Evolutionary conservation across 2,888 invertebrate species (phyloP), one percentile per base, ranked within the genome.

Genomic region (Apamea epomidion): DNA sequence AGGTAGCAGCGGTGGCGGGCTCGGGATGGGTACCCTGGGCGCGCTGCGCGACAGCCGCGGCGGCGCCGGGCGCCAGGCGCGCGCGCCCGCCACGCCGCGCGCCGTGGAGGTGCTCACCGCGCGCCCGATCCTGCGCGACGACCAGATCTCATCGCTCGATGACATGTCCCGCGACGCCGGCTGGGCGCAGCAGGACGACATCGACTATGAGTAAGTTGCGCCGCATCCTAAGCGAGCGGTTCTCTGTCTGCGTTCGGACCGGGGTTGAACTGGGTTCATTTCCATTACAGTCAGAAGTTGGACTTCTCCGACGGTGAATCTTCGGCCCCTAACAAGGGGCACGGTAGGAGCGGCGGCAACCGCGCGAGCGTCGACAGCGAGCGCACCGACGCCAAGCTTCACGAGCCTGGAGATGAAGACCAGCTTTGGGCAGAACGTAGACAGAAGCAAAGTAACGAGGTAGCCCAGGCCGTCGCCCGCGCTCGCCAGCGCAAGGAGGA

Each of bases 241-340:
- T n/a, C 18, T 29, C 32, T 62, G 14, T 58, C 10, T 6, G 10
- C 8, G 2, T 42, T 48, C 1, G 42, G 29, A 60, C 74, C 42
- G 45, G 32, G 1, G 42, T 32, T 72, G 32, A 73, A 54, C 14
- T 10, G 18, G 42, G 48, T 76, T 71, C 87, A 86, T 86, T 85
- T 81, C 12, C 76, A 85, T 96, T 94, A 80, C 95, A 98, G 98
- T 97, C 99, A 99, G 97, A 99, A 99, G 95, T 96, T 99, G 93
- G 98, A 98, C 88, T 99, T 99, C 96, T 99, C 99, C 93, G 99
- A 99, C 96, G 99, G 99, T 91, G 99, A 99, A 90, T 94, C 96
- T 29, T 94, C 95, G 51, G 93, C 94, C 79, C 94, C 95, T 29
- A 93, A 90, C 83, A 95, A 96, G 91, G 93, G 93, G 73, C 93